A percentile compares a stretch with the other conserved stretches of the same genome.
These are phyloP conservation scores for Myotis brandtii DNA, from an alignment of 2,113 vertebrate genomes.

Conservation along the genomic window DNA sequence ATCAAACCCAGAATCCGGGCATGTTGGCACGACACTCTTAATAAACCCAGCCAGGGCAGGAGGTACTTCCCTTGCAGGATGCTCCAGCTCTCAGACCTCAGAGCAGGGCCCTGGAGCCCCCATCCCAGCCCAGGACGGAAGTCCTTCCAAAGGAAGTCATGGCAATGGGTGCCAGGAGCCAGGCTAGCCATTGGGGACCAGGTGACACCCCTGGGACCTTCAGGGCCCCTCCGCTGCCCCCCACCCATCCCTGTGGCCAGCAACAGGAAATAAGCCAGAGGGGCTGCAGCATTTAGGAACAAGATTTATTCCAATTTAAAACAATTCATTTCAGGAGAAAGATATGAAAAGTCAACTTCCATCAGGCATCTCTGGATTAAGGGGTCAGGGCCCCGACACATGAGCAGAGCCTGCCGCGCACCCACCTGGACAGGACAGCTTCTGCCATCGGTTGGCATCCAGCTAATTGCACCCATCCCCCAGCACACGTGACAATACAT, in stretches of 20 bases:
- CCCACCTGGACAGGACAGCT: not conserved
- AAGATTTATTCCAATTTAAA: conserved; percentile 93
- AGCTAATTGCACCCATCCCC: not conserved
- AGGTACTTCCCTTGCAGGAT: no score
- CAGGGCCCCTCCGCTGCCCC: not conserved
- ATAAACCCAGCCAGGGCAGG: not conserved
- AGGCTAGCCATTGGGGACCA: rapidly evolving
- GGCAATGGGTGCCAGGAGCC: not conserved
- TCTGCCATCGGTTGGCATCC: not conserved
- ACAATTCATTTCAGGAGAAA: conserved; percentile 91
- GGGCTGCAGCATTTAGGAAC: conserved; percentile 85
- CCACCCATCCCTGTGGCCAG: rapidly evolving
- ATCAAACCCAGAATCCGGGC: not conserved
- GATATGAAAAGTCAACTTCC: conserved; percentile 90
- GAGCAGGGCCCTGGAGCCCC: not conserved
- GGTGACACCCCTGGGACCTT: rapidly evolving
- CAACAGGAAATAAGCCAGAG: not conserved
- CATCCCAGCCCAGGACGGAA: not conserved
- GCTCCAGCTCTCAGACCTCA: not conserved
- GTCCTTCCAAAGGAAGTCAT: not conserved
- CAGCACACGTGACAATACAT: conserved; percentile 83
- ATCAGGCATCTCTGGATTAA: conserved; percentile 83
- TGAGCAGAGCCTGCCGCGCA: conserved; percentile 7
- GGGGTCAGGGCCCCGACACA: conserved; percentile 80
- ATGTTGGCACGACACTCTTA: not conserved